phyloP scores from a whole-genome alignment of 1,140 invertebrate species.

The Coboldia fuscipes region DNA sequence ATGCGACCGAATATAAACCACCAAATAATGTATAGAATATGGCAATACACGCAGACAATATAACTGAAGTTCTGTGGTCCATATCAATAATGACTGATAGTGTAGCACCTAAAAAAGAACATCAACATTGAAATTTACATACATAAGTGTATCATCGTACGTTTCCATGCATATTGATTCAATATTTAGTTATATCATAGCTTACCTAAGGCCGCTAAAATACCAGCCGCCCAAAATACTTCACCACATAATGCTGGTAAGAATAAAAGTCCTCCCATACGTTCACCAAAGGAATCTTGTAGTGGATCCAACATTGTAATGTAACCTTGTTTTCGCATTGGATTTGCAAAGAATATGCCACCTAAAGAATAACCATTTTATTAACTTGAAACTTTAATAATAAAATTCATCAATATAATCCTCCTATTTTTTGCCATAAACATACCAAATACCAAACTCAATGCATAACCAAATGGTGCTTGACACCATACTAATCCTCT shows the following conservation, averaged over 20 bases:
- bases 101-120: slow-evolving; percentile 52
- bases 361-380: slow-evolving; percentile 27
- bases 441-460: slow-evolving; percentile 77
- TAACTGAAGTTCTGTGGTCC: slow-evolving; percentile 78
- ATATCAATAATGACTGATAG: slow-evolving; percentile 91
- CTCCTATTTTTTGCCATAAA: background rate
- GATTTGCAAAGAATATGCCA: slow-evolving; percentile 92
- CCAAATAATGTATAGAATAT: slow-evolving; percentile 96
- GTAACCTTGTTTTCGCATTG: slow-evolving; percentile 93
- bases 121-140: no score
- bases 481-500: slow-evolving; percentile 87
- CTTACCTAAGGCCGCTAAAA: slow-evolving; percentile 77
- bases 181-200: background rate
- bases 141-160: background rate
- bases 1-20: slow-evolving; percentile 93
- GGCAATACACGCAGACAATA: slow-evolving; percentile 87
- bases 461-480: slow-evolving; percentile 90
- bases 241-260: slow-evolving; percentile 92
- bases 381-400: background rate
- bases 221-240: slow-evolving; percentile 93
- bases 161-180: background rate
- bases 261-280: slow-evolving; percentile 92
- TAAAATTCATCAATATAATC: background rate
- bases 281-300: slow-evolving; percentile 83
- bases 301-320: slow-evolving; percentile 98